Base-by-base conservation (phyloP, 2,888 invertebrate genomes). In the Chrysolina americana region DNA sequence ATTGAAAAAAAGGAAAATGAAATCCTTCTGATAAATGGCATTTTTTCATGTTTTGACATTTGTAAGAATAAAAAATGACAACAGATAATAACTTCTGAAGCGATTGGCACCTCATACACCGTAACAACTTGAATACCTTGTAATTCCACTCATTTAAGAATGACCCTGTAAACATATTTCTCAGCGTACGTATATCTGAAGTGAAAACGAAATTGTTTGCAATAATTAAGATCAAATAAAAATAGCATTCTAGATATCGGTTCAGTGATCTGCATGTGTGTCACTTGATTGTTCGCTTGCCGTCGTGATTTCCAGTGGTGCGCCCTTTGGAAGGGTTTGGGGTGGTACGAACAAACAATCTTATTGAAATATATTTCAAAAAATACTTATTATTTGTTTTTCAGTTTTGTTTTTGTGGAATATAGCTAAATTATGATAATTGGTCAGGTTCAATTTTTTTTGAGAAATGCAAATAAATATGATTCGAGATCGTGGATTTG, bases 271-370 rank as follows among this genome's bases (percentile, higher is more conserved):
- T 82, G 81, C 84, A 88, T 87, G 83, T 87, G 81, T 88, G 88
- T 87, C 88, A 87, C 83, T 84, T 80, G 84, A 85, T 85, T 84
- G 83, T 91, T 91, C 80, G 76, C 80, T 82, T 80, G 81, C 91
- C 90, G 91, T 84, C 78, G 73, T 68, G 73, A 71, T 76, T 9
- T 17, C 47, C 73, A 73, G 65, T 41, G 69, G 62, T 65, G 73
- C 21, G 15, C 5, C 23, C 47, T 21, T 19, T 47, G n/a, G 8
- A 10, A 21, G 19, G 48, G 17, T 47, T n/a, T 23, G 47, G 6
- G 10, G n/a, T 50, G n/a, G 10, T 17, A 13, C 15, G 2, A 9
- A n/a, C n/a, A 28, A n/a, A 36, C 2, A 28, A 28, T 28, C 28
- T 28, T 17, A 50, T 50, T 17, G 19, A 53, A 9, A 44, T 6